These are phyloP conservation scores for Lonchura striata DNA, from an alignment of 2,113 vertebrate genomes.

Conservation along the genomic window DNA sequence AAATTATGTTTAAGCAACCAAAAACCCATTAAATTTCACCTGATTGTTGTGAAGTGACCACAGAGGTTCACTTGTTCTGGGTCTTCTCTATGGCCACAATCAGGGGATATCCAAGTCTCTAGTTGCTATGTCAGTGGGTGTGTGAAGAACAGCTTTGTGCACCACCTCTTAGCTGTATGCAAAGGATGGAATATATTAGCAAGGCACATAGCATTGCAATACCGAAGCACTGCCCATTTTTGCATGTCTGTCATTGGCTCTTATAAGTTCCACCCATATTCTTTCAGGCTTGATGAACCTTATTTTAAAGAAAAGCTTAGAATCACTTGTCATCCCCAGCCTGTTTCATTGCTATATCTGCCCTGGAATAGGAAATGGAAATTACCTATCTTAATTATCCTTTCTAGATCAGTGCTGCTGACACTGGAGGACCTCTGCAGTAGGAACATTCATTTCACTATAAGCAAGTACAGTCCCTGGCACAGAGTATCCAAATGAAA, in stretches of 20 bases:
- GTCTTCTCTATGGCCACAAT: neutral
- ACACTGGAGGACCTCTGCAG: neutral
- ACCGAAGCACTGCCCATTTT: neutral
- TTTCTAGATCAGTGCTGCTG: neutral
- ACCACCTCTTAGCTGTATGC: neutral
- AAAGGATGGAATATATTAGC: neutral
- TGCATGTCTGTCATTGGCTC: neutral
- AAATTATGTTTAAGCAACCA: neutral
- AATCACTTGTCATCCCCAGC: neutral
- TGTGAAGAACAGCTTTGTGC: neutral
- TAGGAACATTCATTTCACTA: neutral
- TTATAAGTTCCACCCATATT: neutral
- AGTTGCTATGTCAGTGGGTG: neutral
- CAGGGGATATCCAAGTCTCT: neutral
- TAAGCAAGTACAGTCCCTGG: neutral
- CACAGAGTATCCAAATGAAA: neutral
- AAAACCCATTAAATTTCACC: neutral
- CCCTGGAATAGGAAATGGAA: neutral
- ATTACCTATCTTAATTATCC: neutral
- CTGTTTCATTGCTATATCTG: neutral
- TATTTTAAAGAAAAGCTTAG: neutral
- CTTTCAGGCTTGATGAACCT: neutral
- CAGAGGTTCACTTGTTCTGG: neutral
- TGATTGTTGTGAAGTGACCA: neutral
- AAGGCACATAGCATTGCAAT: neutral